These are phyloP conservation scores for Eospalax fontanierii DNA, from an alignment of 2,797 vertebrate species.

Conservation along the genomic window DNA sequence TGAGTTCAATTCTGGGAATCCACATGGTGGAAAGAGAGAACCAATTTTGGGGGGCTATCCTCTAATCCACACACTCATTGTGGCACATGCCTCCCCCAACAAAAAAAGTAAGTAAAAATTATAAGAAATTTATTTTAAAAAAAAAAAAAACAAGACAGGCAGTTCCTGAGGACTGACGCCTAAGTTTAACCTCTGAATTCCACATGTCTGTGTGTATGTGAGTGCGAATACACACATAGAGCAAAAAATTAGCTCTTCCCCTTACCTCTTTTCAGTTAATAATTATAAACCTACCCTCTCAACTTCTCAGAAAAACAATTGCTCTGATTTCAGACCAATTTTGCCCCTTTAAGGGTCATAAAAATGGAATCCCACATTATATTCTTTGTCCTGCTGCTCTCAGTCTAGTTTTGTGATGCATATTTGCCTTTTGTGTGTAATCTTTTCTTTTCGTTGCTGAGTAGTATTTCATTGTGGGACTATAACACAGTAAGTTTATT, in stretches of 20 bases:
- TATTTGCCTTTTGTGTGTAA: background rate
- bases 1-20: too few species aligned
- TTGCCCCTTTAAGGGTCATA: slow-evolving; percentile 17
- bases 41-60: too few species aligned
- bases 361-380: background rate
- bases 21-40: too few species aligned
- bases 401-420: slow-evolving; percentile 42
- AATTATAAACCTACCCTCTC: background rate
- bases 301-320: background rate
- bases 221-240: background rate
- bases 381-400: background rate
- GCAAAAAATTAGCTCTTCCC: background rate
- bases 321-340: slow-evolving; percentile 41
- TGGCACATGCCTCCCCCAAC: background rate
- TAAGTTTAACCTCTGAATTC: background rate
- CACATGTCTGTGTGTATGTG: background rate
- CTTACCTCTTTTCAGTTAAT: background rate
- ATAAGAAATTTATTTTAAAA: background rate
- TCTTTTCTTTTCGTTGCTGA: slow-evolving; percentile 41
- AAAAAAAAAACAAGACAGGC: background rate
- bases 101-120: background rate
- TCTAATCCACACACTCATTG: too few species aligned
- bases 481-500: slow-evolving; percentile 7
- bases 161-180: background rate
- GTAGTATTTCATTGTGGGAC: slow-evolving; percentile 25